Evolutionary conservation across 2,797 vertebrate genomes (phyloP).

Genomic region (Myripristis murdjan): DNA sequence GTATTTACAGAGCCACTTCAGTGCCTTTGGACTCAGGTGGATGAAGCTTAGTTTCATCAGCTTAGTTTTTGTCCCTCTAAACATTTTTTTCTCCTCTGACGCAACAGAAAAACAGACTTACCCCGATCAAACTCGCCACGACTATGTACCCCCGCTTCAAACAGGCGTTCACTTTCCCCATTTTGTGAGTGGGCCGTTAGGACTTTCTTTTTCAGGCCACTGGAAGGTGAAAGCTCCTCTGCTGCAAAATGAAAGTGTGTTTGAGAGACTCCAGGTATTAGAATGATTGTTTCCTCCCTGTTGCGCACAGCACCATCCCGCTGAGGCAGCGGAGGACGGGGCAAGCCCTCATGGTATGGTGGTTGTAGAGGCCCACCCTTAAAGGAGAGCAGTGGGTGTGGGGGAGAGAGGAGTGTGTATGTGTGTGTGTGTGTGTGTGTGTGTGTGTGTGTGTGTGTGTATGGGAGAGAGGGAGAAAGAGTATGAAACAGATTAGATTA

Average conservation of each 20-base stretch:
- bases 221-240: neutral
- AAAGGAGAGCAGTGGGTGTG: neutral
- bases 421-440: too few species aligned
- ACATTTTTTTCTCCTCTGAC: too few species aligned
- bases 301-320: neutral
- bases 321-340: neutral
- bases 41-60: too few species aligned
- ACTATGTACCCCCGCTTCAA: slow-evolving; percentile 54
- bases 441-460: too few species aligned
- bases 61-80: neutral
- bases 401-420: too few species aligned
- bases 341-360: neutral
- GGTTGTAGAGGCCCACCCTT: slow-evolving; percentile 15
- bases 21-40: too few species aligned
- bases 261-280: neutral
- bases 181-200: too few species aligned
- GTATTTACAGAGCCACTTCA: too few species aligned
- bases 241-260: neutral
- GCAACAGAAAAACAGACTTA: slow-evolving; percentile 45
- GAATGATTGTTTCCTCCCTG: neutral
- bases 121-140: slow-evolving; percentile 54
- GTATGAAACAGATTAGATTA: too few species aligned
- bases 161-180: slow-evolving; percentile 65
- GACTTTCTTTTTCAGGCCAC: too few species aligned
- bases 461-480: too few species aligned